Conservation (phyloP, 2,113 vertebrate species). For the Xerus inauris region DNA sequence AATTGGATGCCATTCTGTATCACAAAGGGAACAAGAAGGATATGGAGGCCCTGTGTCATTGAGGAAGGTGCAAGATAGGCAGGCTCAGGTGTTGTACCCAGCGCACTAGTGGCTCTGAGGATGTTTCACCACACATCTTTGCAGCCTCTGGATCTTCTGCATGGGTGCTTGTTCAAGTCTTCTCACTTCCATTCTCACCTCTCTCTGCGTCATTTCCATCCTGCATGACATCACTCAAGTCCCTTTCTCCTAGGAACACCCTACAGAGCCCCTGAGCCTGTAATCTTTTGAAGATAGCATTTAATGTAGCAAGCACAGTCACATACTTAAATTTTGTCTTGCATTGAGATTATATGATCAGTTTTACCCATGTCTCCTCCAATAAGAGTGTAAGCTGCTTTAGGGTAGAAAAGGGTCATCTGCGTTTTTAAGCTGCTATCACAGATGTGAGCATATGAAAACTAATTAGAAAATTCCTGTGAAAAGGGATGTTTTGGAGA, state of each 20-base stretch:
- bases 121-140: background rate
- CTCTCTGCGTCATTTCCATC: background rate
- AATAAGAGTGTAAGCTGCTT: background rate
- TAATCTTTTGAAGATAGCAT: background rate
- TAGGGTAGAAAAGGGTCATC: background rate
- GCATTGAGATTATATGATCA: background rate
- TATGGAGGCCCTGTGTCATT: background rate
- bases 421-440: slow-evolving; percentile 18
- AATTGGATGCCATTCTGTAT: background rate
- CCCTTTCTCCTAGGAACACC: background rate
- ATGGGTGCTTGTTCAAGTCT: background rate
- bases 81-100: background rate
- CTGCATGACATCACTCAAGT: background rate
- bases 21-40: background rate
- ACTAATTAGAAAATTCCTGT: slow-evolving; percentile 48
- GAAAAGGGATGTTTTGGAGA: slow-evolving; percentile 50
- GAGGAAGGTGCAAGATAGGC: background rate
- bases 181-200: background rate
- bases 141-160: background rate
- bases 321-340: background rate
- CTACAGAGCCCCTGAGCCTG: background rate
- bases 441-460: background rate
- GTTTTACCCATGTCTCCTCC: background rate
- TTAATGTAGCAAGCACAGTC: background rate
- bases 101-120: background rate